Evolutionary conservation across 1,140 invertebrate genomes (phyloP), one percentile per base, ranked within the genome.

Genomic region (Plectrocnemia conspersa): DNA sequence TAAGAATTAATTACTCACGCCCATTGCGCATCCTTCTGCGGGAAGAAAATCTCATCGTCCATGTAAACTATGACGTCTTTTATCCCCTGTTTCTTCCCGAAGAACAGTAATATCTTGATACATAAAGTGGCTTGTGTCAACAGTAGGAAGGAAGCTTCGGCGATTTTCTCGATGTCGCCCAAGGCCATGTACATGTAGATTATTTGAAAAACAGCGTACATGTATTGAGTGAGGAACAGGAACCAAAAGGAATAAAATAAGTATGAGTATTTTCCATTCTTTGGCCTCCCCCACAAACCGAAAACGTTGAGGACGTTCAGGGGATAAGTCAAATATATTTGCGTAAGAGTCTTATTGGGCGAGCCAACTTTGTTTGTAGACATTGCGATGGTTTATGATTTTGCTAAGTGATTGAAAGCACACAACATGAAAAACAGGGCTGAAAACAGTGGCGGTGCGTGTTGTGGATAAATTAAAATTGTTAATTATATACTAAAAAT

Each of bases 101-200:
- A 19, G 19, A 62, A 62, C 7, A 58, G n/a, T 27, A 33, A 9
- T 22, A 61, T 58, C 52, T 63, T 56, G 16, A 58, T 9, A 21
- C 53, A 58, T 15, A 58, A 33, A 6, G 59, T 62, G 1, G n/a
- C 53, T 41, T 61, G 55, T 2, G 62, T 61, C 3, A 63, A 22
- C 9, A 63, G 36, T 5, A 63, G 41, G 54, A 52, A 63, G 1
- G 59, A 56, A n/a, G 55, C 55, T 29, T 63, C 62, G 0, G 62
- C 62, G 15, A 61, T 55, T 46, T 63, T 61, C 23, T 53, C 48
- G 35, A 63, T 55, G 33, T 63, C 59, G 2, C 58, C 58, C 54
- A 46, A 61, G 10, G 47, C 54, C 22, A 52, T 46, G 1, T 55
- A 22, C 48, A 58, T 61, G 22, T 56, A 56, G 7, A 61, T 56